Evolutionary conservation across 2,113 vertebrate species (phyloP).

Genomic region (Odontesthes bonariensis): DNA sequence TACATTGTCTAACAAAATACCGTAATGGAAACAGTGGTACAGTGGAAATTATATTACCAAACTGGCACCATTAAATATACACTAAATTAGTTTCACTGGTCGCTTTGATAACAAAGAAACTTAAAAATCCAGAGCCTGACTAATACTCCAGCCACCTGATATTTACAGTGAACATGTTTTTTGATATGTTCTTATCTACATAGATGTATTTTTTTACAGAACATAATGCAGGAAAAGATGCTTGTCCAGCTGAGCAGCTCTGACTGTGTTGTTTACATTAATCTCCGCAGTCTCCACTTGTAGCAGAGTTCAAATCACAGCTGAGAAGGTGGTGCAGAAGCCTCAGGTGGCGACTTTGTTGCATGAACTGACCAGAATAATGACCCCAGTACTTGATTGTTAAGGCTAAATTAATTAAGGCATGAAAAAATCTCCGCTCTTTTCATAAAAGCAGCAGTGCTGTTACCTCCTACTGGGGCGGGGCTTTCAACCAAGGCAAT

Average conservation of each 20-base stretch:
- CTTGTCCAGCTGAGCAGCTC: too few relatives aligned
- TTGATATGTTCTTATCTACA: too few relatives aligned
- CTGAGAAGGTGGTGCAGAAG: neutral
- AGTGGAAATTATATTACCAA: neutral
- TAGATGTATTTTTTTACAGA: too few relatives aligned
- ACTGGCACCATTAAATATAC: constrained; percentile 5
- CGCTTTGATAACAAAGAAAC: too few relatives aligned
- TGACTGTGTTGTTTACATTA: too few relatives aligned
- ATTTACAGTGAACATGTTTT: too few relatives aligned
- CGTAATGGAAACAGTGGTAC: too few relatives aligned
- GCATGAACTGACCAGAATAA: neutral
- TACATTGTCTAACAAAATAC: neutral
- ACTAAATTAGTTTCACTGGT: neutral
- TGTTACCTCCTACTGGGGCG: too few relatives aligned
- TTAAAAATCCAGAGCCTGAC: too few relatives aligned
- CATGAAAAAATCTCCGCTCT: too few relatives aligned
- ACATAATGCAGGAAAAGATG: too few relatives aligned
- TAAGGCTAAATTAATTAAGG: neutral
- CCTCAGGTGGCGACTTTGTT: neutral
- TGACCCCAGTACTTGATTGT: neutral
- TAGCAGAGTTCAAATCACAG: neutral
- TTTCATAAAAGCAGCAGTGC: neutral
- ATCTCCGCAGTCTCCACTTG: neutral
- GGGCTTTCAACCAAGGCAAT: neutral
- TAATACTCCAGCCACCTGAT: too few relatives aligned